Evolutionary conservation across 2,888 invertebrate species (phyloP).

Genomic region (Melipona bicolor): DNA sequence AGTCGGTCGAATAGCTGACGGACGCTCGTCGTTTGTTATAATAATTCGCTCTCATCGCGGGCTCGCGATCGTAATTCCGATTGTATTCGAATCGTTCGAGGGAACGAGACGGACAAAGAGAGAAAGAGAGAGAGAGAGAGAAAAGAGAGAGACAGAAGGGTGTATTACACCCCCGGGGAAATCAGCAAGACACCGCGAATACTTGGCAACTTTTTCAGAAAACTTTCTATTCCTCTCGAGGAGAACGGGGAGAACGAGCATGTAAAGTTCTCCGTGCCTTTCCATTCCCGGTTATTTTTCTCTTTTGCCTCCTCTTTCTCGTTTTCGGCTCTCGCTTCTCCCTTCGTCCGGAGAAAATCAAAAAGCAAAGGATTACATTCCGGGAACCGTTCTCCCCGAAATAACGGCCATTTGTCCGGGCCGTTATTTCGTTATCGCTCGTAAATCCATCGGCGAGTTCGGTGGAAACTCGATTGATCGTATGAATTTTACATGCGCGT

Average conservation of each 20-base stretch:
- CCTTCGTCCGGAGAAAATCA: constrained; percentile 34
- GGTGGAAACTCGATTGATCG: constrained; percentile 14
- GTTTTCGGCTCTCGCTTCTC: not conserved
- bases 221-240: constrained; percentile 51
- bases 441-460: constrained; percentile 30
- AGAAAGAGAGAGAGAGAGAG: not conserved
- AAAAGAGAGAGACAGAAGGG: not conserved
- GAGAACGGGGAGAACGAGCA: constrained; percentile 32
- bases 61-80: constrained; percentile 43
- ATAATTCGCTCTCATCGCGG: constrained; percentile 36
- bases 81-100: constrained; percentile 47
- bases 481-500: constrained; percentile 28
- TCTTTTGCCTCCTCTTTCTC: constrained; percentile 30
- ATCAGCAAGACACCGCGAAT: constrained; percentile 64
- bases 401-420: constrained; percentile 21
- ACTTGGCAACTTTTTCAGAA: constrained; percentile 50
- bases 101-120: not conserved
- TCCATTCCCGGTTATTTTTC: constrained; percentile 28
- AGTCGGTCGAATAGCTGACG: too few species aligned
- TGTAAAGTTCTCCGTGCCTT: constrained; percentile 43
- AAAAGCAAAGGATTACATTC: constrained; percentile 46
- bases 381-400: constrained; percentile 25
- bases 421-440: constrained; percentile 33
- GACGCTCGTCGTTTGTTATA: constrained; percentile 34
- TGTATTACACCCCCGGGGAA: constrained; percentile 64